Conservation (phyloP, 2,888 invertebrate species). For the Xiphydria camelus region DNA sequence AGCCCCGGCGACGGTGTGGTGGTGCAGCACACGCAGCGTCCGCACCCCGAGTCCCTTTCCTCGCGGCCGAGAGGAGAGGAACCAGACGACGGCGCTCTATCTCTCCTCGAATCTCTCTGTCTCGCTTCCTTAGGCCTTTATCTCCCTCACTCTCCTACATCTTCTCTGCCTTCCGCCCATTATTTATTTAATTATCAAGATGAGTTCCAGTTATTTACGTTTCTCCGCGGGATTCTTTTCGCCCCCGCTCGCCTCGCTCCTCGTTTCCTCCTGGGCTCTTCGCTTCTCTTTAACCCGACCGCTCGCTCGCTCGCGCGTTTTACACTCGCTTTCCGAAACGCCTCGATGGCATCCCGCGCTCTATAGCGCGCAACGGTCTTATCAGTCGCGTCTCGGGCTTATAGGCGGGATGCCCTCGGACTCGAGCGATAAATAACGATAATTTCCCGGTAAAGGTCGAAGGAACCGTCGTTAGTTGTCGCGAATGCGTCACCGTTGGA, state of each 20-base stretch:
- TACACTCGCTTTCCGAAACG: too few relatives aligned
- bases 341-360: too few relatives aligned
- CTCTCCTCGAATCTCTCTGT: conserved; percentile 3
- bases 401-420: too few relatives aligned
- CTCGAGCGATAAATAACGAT: too few relatives aligned
- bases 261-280: not conserved
- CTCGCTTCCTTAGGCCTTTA: conserved; percentile 27
- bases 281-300: too few relatives aligned
- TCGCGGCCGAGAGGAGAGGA: not conserved
- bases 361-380: too few relatives aligned
- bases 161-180: conserved; percentile 31
- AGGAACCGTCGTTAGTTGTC: too few relatives aligned
- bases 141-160: conserved; percentile 23
- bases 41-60: conserved; percentile 1
- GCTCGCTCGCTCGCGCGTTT: too few relatives aligned
- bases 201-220: conserved; percentile 24
- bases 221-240: conserved; percentile 1
- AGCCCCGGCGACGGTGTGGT: conserved; percentile 1
- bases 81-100: conserved; percentile 4
- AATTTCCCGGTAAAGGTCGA: too few relatives aligned
- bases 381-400: too few relatives aligned
- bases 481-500: too few relatives aligned
- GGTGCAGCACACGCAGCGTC: conserved; percentile 11
- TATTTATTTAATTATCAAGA: conserved; percentile 21
- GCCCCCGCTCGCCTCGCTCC: not conserved